Base-by-base conservation (phyloP, 2,113 vertebrate species). In the Nothocercus julius region DNA sequence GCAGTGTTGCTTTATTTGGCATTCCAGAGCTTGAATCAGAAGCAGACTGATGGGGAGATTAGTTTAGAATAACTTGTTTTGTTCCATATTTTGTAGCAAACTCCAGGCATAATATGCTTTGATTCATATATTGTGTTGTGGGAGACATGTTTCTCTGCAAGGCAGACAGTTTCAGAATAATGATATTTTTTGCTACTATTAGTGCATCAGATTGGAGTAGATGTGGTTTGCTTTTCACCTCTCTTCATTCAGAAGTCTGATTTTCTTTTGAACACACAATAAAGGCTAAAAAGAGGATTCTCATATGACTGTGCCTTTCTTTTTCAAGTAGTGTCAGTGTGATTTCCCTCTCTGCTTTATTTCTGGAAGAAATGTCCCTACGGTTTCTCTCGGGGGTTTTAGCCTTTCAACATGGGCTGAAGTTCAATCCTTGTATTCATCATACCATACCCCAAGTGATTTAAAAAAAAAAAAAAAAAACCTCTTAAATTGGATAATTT, bases 11-110 rank as follows among this genome's bases (percentile, higher is more conserved):
- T 66, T 67, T 30, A 4, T 82, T 89, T 93, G 78, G 85, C 79
- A 38, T 82, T 89, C 62, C 32, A 0, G 17, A 72, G 36, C 56
- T 68, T 93, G 56, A 74, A 32, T 63, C 88, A n/a, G 36, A 21
- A 0, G 0, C 0, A 0, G 53, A 15, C 84, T 32, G 27, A 40
- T 28, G 27, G 7, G 36, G 32, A 62, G 54, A 13, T 8, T 91
- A 59, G 3, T 63, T 76, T 74, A 67, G 62, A 51, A 51, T 59
- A 64, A 49, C 27, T 82, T 82, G 32, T 30, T 92, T 91, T 69
- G 36, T 87, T 93, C 49, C 13, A 1, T 28, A 14, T 40, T 89
- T 79, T 82, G 67, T 79, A 89, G 78, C 0, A 0, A 85, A 66
- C 8, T 45, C 27, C 0, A 0, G 59, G n/a, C n/a, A 34, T 87